Evolutionary conservation across 2,888 invertebrate genomes (phyloP).

Genomic region (Cheilosia scutellata): DNA sequence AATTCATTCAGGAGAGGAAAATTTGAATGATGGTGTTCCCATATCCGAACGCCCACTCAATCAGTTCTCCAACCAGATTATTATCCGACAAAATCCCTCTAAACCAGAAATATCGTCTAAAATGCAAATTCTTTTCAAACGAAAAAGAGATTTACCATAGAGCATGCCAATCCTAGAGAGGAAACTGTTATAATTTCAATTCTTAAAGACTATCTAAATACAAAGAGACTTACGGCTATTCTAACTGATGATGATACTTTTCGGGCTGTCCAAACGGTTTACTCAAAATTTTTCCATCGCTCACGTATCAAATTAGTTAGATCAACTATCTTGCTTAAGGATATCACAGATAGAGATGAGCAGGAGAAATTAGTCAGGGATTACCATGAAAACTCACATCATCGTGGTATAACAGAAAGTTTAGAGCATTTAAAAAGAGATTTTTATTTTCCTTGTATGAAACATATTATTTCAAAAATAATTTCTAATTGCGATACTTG

Average conservation of each 20-base stretch:
- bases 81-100: conserved; percentile 12
- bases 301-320: conserved; percentile 19
- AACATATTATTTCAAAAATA: conserved; percentile 24
- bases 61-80: conserved; percentile 44
- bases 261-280: conserved; percentile 19
- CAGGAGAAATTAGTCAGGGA: conserved; percentile 12
- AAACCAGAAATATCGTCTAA: background rate
- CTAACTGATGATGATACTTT: conserved; percentile 29
- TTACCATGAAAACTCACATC: conserved; percentile 11
- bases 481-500: conserved; percentile 50
- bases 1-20: conserved; percentile 17
- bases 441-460: conserved; percentile 53
- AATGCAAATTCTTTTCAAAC: conserved; percentile 14
- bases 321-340: conserved; percentile 10
- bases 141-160: background rate
- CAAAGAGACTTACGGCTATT: too few species aligned
- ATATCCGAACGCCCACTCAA: conserved; percentile 50
- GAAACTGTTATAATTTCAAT: background rate
- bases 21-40: conserved; percentile 27
- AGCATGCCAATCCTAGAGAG: background rate
- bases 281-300: conserved; percentile 22
- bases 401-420: conserved; percentile 37
- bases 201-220: background rate
- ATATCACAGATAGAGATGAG: background rate
- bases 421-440: conserved; percentile 32